Conservation (phyloP, 1,140 invertebrate species). For the Paraescarpia echinospica region DNA sequence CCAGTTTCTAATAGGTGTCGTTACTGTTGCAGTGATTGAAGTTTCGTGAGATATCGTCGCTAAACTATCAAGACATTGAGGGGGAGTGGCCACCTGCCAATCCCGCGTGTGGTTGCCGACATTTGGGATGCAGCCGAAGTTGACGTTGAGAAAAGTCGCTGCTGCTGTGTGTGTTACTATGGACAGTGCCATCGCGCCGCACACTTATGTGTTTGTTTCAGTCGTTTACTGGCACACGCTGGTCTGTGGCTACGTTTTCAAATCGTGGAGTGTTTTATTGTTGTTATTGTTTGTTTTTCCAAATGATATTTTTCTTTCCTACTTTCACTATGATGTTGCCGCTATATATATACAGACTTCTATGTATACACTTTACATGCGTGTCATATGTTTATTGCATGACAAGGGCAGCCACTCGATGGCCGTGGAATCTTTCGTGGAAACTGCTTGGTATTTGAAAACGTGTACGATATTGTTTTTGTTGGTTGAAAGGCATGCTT, state of each 20-base stretch:
- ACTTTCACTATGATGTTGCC: neutral
- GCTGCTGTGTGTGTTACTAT: neutral
- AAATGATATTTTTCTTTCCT: neutral
- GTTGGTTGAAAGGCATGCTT: neutral
- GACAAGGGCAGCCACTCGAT: neutral
- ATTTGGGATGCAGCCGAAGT: neutral
- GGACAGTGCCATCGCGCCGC: neutral
- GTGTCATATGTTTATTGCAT: neutral
- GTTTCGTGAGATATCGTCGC: neutral
- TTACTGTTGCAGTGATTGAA: neutral
- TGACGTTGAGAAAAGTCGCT: neutral
- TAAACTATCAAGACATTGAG: neutral
- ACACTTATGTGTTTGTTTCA: neutral
- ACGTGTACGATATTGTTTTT: neutral
- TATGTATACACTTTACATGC: neutral
- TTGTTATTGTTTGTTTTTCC: neutral
- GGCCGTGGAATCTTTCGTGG: neutral
- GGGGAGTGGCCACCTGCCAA: neutral
- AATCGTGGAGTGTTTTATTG: neutral
- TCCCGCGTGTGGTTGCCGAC: neutral
- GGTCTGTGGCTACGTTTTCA: neutral
- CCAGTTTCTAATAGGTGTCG: neutral
- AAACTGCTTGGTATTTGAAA: neutral
- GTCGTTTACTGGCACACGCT: neutral
- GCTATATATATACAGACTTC: constrained; percentile 1